Conservation (phyloP, 2,888 invertebrate genomes). For the Halictus quadricinctus region DNA sequence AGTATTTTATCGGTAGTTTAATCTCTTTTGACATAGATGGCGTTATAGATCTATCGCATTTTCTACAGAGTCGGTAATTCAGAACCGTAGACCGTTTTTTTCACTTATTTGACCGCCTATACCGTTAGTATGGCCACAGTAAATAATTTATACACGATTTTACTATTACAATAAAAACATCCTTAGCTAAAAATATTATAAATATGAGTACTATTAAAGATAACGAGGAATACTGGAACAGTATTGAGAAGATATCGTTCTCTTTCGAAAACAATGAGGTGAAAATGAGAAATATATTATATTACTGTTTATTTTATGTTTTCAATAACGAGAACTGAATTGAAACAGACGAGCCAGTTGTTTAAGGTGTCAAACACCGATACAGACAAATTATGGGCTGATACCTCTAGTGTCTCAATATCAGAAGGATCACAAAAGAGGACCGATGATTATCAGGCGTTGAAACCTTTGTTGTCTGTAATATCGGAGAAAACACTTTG, state of each 20-base stretch:
- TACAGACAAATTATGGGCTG: slow-evolving; percentile 80
- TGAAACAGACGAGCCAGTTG: slow-evolving; percentile 83
- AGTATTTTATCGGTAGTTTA: too few species aligned
- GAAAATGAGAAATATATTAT: slow-evolving; percentile 61
- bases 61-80: too few species aligned
- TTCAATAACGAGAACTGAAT: slow-evolving; percentile 75
- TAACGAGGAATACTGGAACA: slow-evolving; percentile 91
- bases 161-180: background rate
- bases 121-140: background rate
- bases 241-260: slow-evolving; percentile 88
- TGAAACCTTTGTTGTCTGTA: slow-evolving; percentile 82
- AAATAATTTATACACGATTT: background rate
- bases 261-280: slow-evolving; percentile 92
- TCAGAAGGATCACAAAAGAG: slow-evolving; percentile 72
- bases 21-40: too few species aligned
- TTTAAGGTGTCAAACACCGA: slow-evolving; percentile 83
- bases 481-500: slow-evolving; percentile 80
- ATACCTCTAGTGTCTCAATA: slow-evolving; percentile 75
- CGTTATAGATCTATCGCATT: too few species aligned
- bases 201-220: slow-evolving; percentile 80
- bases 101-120: background rate
- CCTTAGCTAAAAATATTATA: background rate
- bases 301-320: slow-evolving; percentile 11
- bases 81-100: background rate
- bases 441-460: slow-evolving; percentile 70